These are phyloP conservation scores for Ormyrus labotus DNA, from an alignment of 2,888 invertebrate genomes.

Conservation along the genomic window DNA sequence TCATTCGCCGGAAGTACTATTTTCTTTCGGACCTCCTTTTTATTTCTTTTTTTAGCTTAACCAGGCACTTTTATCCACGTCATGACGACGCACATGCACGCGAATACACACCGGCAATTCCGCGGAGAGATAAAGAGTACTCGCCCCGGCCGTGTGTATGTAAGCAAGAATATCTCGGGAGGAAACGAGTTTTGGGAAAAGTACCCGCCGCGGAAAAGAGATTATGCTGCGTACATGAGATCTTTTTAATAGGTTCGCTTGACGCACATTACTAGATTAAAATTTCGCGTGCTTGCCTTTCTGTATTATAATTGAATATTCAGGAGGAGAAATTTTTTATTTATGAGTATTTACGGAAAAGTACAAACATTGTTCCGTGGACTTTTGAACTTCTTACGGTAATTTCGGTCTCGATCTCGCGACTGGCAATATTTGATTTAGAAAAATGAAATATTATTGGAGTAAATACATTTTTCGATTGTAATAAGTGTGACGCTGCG, in stretches of 20 bases:
- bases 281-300: slow-evolving; percentile 9
- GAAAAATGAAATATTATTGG: background rate
- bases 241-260: slow-evolving; percentile 35
- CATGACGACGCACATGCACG: background rate
- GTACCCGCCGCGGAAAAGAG: slow-evolving; percentile 10
- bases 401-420: background rate
- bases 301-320: slow-evolving; percentile 26
- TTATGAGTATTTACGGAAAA: slow-evolving; percentile 23
- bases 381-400: background rate
- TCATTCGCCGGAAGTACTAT: slow-evolving; percentile 17
- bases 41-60: background rate
- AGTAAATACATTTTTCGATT: background rate
- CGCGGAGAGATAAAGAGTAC: too few relatives aligned
- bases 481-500: too few relatives aligned
- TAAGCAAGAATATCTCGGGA: too few relatives aligned
- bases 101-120: too few relatives aligned
- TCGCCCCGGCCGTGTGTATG: too few relatives aligned
- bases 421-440: background rate
- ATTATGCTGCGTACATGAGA: slow-evolving; percentile 7
- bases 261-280: slow-evolving; percentile 43
- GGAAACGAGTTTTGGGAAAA: slow-evolving; percentile 40
- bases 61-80: background rate
- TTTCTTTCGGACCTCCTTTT: background rate
- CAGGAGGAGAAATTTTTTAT: slow-evolving; percentile 38
- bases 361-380: background rate